Evolutionary conservation across 2,797 vertebrate genomes (phyloP).

Genomic region (Glyptemys insculpta): DNA sequence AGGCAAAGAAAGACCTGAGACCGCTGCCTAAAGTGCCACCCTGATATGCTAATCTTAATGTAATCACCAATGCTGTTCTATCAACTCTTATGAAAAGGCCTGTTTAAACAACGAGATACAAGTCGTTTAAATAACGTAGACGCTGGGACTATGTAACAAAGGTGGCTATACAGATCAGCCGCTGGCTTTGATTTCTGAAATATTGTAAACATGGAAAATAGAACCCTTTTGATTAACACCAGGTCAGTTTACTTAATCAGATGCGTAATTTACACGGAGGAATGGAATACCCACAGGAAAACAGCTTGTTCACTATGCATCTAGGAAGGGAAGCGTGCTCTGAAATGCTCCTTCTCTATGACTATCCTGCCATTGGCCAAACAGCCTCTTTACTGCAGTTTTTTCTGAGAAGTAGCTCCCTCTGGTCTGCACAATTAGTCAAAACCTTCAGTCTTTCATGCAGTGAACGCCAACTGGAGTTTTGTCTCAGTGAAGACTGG

Average conservation of each 20-base stretch:
- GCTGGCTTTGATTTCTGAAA: constrained; percentile 75
- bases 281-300: constrained; percentile 64
- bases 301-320: not conserved
- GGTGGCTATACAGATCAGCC: constrained; percentile 61
- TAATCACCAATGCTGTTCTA: constrained; percentile 74
- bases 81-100: constrained; percentile 63
- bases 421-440: not conserved
- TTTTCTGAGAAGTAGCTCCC: not conserved
- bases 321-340: not conserved
- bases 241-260: constrained; percentile 72
- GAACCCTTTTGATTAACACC: constrained; percentile 67
- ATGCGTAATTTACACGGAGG: constrained; percentile 40
- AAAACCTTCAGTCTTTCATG: constrained; percentile 30
- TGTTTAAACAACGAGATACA: constrained; percentile 77
- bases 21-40: constrained; percentile 72
- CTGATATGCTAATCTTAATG: constrained; percentile 75
- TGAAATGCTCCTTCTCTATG: not conserved
- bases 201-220: constrained; percentile 77
- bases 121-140: constrained; percentile 75
- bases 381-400: not conserved
- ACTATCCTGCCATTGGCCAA: not conserved
- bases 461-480: not conserved
- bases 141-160: constrained; percentile 72
- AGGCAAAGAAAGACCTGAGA: constrained; percentile 38
- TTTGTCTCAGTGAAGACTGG: not conserved